Conservation (phyloP, 2,113 vertebrate genomes). For the Cryptotis parvus region DNA sequence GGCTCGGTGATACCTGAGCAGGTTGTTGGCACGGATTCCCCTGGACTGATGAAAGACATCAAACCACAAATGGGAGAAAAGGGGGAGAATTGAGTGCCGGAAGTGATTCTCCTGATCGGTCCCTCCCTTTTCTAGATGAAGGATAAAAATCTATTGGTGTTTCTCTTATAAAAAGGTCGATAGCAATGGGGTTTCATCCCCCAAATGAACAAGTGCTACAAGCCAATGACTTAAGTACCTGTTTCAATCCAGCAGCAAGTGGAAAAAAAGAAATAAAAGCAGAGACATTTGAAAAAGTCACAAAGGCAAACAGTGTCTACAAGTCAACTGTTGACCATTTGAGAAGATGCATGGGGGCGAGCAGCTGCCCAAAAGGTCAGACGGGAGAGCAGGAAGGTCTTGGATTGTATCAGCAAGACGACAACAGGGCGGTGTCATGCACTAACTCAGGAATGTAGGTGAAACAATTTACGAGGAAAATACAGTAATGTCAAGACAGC, state of each 20-base stretch:
- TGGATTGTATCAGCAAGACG: background rate
- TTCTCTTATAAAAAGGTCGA: background rate
- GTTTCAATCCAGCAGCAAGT: background rate
- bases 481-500: background rate
- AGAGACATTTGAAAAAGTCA: background rate
- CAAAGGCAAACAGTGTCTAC: background rate
- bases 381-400: background rate
- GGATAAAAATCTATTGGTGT: background rate
- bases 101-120: background rate
- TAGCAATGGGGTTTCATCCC: background rate
- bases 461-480: background rate
- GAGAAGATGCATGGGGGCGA: background rate
- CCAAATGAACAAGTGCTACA: background rate
- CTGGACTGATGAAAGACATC: background rate
- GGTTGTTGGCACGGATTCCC: background rate
- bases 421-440: background rate
- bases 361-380: background rate
- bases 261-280: background rate
- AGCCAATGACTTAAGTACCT: background rate
- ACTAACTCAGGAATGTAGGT: background rate
- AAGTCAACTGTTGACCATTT: background rate
- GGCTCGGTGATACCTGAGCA: background rate
- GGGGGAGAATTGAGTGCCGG: background rate
- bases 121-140: rapidly evolving
- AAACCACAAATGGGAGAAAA: background rate